Conservation (phyloP, 2,113 vertebrate genomes). For the Chinchilla lanigera region DNA sequence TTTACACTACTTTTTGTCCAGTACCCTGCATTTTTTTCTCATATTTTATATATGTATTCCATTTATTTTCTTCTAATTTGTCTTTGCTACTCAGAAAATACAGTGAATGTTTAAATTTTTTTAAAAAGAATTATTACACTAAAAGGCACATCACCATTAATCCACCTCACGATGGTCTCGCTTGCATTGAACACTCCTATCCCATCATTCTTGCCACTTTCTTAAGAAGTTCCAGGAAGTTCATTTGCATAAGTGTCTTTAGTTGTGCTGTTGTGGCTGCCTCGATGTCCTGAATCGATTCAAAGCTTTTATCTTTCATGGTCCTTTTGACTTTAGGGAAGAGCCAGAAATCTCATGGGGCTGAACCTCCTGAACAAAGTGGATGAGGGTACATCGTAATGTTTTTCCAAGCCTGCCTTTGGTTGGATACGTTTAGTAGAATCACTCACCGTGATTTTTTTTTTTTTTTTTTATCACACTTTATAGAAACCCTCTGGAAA, state of each 20-base stretch:
- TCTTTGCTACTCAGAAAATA: background rate
- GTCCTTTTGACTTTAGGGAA: background rate
- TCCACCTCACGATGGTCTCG: background rate
- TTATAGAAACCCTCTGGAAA: background rate
- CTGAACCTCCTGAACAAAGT: background rate
- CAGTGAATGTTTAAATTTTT: background rate
- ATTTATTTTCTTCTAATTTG: background rate
- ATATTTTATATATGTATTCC: background rate
- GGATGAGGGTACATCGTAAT: background rate
- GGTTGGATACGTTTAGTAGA: background rate
- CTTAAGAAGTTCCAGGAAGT: background rate
- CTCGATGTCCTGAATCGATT: background rate
- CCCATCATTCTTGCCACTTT: background rate
- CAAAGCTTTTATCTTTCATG: background rate
- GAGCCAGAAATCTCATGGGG: background rate
- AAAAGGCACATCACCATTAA: background rate
- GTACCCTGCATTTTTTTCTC: background rate
- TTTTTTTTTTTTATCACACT: background rate
- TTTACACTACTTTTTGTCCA: background rate
- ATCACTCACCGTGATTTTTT: background rate
- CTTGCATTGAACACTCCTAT: background rate
- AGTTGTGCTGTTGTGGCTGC: background rate
- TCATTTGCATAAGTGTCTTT: background rate
- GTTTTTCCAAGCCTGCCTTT: background rate
- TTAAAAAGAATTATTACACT: background rate